Evolutionary conservation across 2,113 vertebrate species (phyloP).

Genomic region (Bubalus kerabau): DNA sequence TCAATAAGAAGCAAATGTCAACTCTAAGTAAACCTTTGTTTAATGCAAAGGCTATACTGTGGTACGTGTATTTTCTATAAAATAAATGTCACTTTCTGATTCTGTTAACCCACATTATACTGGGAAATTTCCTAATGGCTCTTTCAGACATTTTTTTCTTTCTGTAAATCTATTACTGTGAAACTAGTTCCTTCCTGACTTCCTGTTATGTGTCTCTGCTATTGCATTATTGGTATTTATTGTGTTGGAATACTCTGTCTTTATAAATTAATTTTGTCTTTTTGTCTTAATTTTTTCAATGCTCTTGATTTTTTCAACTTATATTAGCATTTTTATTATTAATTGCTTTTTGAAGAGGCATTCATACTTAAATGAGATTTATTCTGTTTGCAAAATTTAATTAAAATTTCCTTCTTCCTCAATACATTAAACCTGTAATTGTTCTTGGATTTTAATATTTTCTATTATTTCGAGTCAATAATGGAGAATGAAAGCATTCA

Average conservation of each 20-base stretch:
- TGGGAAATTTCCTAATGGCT: slow-evolving; percentile 44
- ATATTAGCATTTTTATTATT: slow-evolving; percentile 22
- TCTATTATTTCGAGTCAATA: slow-evolving; percentile 25
- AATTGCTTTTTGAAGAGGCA: neutral
- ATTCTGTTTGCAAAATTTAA: slow-evolving; percentile 53
- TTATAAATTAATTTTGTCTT: slow-evolving; percentile 46
- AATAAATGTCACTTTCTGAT: slow-evolving; percentile 27
- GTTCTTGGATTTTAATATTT: slow-evolving; percentile 38
- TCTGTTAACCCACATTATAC: neutral
- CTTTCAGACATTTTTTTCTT: neutral
- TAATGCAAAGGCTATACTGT: neutral
- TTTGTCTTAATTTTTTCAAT: slow-evolving; percentile 26
- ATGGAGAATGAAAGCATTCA: slow-evolving; percentile 23
- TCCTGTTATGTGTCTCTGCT: slow-evolving; percentile 22
- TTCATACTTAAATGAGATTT: slow-evolving; percentile 42
- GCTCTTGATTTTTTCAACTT: slow-evolving; percentile 1
- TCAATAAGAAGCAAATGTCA: slow-evolving; percentile 36
- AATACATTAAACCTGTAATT: slow-evolving; percentile 22
- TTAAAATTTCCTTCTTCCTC: slow-evolving; percentile 39
- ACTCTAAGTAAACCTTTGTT: slow-evolving; percentile 25
- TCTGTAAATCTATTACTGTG: slow-evolving; percentile 46
- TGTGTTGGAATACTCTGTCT: slow-evolving; percentile 35
- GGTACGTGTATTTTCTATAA: neutral
- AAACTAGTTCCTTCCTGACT: slow-evolving; percentile 46
- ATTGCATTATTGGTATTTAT: slow-evolving; percentile 48